phyloP scores from a whole-genome alignment of 2,113 vertebrate genomes.

The Macquaria australasica region DNA sequence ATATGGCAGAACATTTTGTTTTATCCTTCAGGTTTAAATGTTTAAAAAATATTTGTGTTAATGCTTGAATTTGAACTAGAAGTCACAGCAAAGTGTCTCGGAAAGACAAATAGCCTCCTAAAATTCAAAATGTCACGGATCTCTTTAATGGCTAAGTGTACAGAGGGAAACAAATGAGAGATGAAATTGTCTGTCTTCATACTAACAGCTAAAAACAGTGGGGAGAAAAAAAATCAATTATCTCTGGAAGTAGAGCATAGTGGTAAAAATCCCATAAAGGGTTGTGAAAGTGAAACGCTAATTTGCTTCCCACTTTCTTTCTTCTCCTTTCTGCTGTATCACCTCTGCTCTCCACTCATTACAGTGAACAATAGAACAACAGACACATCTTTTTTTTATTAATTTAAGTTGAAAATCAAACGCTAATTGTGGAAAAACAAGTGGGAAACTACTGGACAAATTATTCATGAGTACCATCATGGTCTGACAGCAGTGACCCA shows the following conservation, averaged over 20 bases:
- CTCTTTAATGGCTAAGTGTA: conserved; percentile 12
- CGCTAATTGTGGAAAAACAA: background rate
- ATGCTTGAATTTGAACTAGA: conserved; percentile 2
- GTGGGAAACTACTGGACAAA: background rate
- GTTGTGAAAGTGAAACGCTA: conserved; percentile 34
- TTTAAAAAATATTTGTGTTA: background rate
- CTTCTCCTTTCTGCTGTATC: background rate
- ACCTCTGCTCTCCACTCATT: background rate
- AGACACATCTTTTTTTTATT: background rate
- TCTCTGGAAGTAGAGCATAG: conserved; percentile 21
- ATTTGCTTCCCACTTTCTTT: conserved; percentile 4
- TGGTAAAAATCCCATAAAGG: conserved; percentile 38
- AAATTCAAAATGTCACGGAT: conserved; percentile 36
- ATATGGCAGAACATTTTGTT: background rate
- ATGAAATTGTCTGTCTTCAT: conserved; percentile 26
- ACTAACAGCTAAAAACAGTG: conserved; percentile 1
- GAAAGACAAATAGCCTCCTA: conserved; percentile 8
- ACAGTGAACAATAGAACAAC: background rate
- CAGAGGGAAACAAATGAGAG: conserved; percentile 11
- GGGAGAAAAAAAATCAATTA: conserved; percentile 16
- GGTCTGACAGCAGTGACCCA: background rate
- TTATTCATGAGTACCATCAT: background rate
- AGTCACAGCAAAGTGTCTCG: background rate
- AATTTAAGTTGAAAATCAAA: background rate
- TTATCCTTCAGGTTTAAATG: background rate